Evolutionary conservation across 2,113 vertebrate genomes (phyloP).

Genomic region (Neolamprologus devosi): DNA sequence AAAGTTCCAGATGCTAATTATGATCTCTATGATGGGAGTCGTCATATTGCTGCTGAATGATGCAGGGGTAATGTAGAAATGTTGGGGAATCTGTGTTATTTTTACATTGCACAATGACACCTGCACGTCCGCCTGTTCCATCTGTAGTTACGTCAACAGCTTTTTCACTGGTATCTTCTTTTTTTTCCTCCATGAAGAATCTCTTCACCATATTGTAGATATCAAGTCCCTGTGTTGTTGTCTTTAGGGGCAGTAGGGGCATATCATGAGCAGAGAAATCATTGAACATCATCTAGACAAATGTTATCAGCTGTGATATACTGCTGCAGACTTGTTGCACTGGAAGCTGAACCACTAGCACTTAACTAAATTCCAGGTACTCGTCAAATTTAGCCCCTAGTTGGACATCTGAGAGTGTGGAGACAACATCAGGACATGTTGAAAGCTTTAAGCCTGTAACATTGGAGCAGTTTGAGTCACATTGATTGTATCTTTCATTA

Average conservation of each 20-base stretch:
- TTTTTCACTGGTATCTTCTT: background rate
- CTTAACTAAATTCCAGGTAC: background rate
- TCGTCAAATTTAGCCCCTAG: background rate
- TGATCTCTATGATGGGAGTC: conserved; percentile 20
- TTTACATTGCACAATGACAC: background rate
- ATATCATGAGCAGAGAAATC: background rate
- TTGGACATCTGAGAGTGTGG: background rate
- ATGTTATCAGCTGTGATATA: background rate
- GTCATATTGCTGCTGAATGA: background rate
- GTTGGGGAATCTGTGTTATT: background rate
- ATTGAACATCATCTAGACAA: background rate
- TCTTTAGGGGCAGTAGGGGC: background rate
- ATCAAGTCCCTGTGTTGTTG: background rate
- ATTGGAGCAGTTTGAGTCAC: background rate
- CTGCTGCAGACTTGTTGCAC: background rate
- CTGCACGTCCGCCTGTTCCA: background rate
- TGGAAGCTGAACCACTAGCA: background rate
- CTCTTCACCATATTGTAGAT: background rate
- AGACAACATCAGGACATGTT: background rate
- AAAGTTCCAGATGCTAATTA: background rate
- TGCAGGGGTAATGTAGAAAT: background rate
- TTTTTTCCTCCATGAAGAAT: background rate
- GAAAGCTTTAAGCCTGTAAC: background rate
- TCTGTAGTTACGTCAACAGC: background rate
- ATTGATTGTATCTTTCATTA: background rate